These are phyloP conservation scores for Thalassoma bifasciatum DNA, from an alignment of 2,113 vertebrate species.

Conservation along the genomic window DNA sequence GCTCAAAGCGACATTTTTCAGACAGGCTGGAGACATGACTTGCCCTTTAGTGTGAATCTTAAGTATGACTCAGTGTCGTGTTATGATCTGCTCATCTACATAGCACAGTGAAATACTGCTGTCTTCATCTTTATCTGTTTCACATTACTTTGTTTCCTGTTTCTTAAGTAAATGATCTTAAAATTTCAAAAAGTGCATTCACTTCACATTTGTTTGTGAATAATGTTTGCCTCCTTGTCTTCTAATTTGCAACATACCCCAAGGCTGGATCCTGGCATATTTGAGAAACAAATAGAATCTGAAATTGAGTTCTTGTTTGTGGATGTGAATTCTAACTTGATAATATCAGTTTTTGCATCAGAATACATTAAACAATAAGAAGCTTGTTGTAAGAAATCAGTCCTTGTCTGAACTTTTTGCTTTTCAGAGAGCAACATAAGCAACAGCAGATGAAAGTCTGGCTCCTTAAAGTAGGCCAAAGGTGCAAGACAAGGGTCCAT, in stretches of 20 bases:
- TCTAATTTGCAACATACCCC: background rate
- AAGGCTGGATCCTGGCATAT: background rate
- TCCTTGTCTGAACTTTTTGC: background rate
- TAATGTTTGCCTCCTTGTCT: constrained; percentile 3
- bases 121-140: background rate
- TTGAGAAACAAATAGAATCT: constrained; percentile 9
- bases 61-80: background rate
- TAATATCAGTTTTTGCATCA: background rate
- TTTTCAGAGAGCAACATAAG: background rate
- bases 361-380: background rate
- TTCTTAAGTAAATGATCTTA: background rate
- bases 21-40: too few species aligned
- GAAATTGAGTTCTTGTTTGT: background rate
- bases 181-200: constrained; percentile 11
- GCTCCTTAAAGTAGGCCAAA: background rate
- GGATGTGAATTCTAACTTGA: constrained; percentile 4
- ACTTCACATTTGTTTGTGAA: constrained; percentile 5
- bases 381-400: background rate
- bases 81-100: constrained; percentile 16
- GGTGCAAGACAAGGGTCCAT: background rate
- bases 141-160: background rate
- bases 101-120: background rate
- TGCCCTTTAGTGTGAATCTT: too few species aligned
- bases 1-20: background rate
- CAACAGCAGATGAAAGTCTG: background rate